Percentiles rank a stretch among this genome's conserved stretches.
phyloP scores from a whole-genome alignment of 2,888 invertebrate species.

The Drosophila robusta region DNA sequence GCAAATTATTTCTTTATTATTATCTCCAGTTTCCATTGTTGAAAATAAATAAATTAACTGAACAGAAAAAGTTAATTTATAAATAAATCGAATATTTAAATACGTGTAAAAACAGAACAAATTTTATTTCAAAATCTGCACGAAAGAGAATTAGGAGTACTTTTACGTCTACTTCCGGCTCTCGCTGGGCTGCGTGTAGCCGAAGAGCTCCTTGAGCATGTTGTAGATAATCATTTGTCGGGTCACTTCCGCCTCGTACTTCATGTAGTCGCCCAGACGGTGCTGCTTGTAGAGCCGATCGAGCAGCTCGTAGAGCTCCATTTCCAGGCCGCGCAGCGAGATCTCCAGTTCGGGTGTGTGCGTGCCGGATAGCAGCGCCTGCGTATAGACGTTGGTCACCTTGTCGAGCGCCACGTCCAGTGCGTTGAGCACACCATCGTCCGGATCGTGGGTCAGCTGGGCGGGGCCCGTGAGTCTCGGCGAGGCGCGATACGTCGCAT shows the following conservation, averaged over 20 bases:
- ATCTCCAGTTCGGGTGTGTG: slow-evolving; percentile 74
- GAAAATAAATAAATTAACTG: too few relatives aligned
- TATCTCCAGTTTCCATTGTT: too few relatives aligned
- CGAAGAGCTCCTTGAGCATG: slow-evolving; percentile 81
- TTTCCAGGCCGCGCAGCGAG: slow-evolving; percentile 70
- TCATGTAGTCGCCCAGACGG: slow-evolving; percentile 79
- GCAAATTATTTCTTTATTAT: too few relatives aligned
- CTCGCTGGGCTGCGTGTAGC: slow-evolving; percentile 68
- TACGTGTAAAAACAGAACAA: too few relatives aligned
- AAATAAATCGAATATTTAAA: too few relatives aligned
- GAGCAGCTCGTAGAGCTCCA: slow-evolving; percentile 77
- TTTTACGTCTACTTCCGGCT: neutral
- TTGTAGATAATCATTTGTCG: slow-evolving; percentile 82
- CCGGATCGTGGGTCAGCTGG: slow-evolving; percentile 37
- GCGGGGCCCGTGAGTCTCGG: slow-evolving; percentile 68
- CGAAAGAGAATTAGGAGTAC: too few relatives aligned
- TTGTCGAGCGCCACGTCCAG: slow-evolving; percentile 72
- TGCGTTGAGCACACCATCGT: slow-evolving; percentile 65
- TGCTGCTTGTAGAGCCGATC: slow-evolving; percentile 75
- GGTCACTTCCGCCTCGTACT: slow-evolving; percentile 80
- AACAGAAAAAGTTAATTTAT: neutral
- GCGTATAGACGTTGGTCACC: slow-evolving; percentile 77
- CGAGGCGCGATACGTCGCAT: slow-evolving; percentile 59
- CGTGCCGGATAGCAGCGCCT: slow-evolving; percentile 79
- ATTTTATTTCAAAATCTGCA: too few relatives aligned